A percentile compares a stretch with the other conserved stretches of the same genome.
Conservation (phyloP, 2,888 invertebrate genomes). For the Phalera bucephala region DNA sequence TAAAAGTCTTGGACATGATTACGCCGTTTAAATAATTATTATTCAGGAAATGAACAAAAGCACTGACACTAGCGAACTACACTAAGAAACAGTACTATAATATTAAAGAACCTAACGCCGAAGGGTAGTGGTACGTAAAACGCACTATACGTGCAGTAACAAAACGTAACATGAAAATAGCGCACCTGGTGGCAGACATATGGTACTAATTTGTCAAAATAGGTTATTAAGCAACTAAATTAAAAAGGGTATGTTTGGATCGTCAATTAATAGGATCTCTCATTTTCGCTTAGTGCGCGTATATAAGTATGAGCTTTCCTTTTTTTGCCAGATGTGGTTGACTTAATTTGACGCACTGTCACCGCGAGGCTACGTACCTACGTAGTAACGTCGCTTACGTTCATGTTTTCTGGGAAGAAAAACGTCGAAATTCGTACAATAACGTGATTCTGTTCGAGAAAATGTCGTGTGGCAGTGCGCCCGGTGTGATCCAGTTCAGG, state of each 20-base stretch:
- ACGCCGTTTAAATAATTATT: too few relatives aligned
- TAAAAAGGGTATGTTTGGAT: conserved; percentile 24
- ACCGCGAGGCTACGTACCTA: conserved; percentile 74
- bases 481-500: conserved; percentile 52
- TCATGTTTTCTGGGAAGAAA: conserved; percentile 56
- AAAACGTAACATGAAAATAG: conserved; percentile 26
- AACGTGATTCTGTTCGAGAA: conserved; percentile 40
- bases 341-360: conserved; percentile 33
- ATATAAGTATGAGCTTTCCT: conserved; percentile 20
- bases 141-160: background rate
- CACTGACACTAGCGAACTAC: too few relatives aligned
- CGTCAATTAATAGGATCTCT: conserved; percentile 41
- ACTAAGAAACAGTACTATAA: too few relatives aligned
- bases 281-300: conserved; percentile 34
- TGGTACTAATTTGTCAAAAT: conserved; percentile 78
- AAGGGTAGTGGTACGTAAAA: too few relatives aligned
- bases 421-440: conserved; percentile 37
- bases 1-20: too few relatives aligned
- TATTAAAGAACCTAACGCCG: too few relatives aligned
- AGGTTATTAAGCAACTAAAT: conserved; percentile 60
- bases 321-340: conserved; percentile 43
- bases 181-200: conserved; percentile 73
- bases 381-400: conserved; percentile 64
- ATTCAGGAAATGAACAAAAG: too few relatives aligned
- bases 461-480: conserved; percentile 55